Conservation (phyloP, 2,113 vertebrate species). For the Entomyzon cyanotis region DNA sequence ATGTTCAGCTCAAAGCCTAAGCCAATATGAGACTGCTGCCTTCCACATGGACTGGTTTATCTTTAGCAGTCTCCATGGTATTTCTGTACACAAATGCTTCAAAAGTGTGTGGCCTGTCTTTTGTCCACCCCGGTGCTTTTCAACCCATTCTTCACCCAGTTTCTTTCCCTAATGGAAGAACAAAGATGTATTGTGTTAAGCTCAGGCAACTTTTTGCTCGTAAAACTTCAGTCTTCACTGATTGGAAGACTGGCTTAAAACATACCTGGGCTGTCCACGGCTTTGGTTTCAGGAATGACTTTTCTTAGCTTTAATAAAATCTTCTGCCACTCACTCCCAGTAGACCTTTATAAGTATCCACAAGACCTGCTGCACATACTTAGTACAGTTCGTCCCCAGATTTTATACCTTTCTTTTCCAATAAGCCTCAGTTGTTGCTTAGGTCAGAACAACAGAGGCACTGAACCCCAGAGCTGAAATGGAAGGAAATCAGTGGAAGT, state of each 20-base stretch:
- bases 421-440: neutral
- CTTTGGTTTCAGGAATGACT: neutral
- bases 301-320: neutral
- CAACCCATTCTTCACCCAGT: neutral
- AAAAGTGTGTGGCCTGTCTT: neutral
- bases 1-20: neutral
- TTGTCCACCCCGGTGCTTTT: neutral
- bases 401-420: neutral
- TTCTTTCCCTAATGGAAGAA: neutral
- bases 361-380: neutral
- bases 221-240: neutral
- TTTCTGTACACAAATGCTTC: neutral
- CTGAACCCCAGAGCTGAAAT: neutral
- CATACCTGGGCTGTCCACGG: fast-evolving
- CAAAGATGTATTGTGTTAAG: neutral
- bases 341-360: neutral
- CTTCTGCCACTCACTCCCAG: neutral
- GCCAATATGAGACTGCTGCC: neutral
- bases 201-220: neutral
- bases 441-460: neutral
- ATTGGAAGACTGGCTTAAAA: neutral
- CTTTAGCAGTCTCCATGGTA: neutral
- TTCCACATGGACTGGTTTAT: neutral
- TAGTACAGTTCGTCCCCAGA: neutral
- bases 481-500: neutral